phyloP scores from a whole-genome alignment of 2,797 vertebrate species.

The Tenualosa ilisha region DNA sequence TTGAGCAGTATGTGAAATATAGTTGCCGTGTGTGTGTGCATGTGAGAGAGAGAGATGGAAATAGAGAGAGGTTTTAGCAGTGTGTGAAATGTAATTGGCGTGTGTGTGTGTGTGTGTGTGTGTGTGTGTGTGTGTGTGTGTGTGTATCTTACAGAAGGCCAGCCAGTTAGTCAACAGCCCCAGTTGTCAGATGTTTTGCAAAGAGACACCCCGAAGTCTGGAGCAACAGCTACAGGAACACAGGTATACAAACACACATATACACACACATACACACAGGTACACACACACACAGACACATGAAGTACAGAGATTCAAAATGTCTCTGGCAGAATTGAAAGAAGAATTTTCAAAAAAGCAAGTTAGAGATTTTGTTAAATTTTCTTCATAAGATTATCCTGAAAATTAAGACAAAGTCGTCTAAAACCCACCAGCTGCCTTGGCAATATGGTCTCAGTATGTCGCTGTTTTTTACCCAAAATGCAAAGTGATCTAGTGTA shows the following conservation, averaged over 20 bases:
- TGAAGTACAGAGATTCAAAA: too few relatives aligned
- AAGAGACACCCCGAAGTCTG: constrained; percentile 90
- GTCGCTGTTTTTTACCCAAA: too few relatives aligned
- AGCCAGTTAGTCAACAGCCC: constrained; percentile 83
- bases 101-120: constrained; percentile 28
- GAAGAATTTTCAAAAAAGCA: too few relatives aligned
- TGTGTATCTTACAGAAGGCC: constrained; percentile 73
- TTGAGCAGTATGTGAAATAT: too few relatives aligned
- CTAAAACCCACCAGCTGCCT: too few relatives aligned
- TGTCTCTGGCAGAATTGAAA: too few relatives aligned
- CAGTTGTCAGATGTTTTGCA: constrained; percentile 92
- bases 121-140: constrained; percentile 14
- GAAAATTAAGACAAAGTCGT: too few relatives aligned
- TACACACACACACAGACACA: neutral
- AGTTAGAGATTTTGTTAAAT: too few relatives aligned
- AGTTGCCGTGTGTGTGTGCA: neutral
- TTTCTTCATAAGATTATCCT: too few relatives aligned
- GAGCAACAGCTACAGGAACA: constrained; percentile 98
- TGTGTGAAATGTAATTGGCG: neutral
- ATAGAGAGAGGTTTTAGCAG: neutral
- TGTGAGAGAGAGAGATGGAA: neutral
- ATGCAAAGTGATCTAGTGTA: too few relatives aligned
- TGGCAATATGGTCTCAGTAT: too few relatives aligned
- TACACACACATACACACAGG: neutral
- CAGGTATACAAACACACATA: constrained; percentile 75